These are phyloP conservation scores for Lissocephala sabroskyi DNA, from an alignment of 2,888 invertebrate species.

Conservation along the genomic window DNA sequence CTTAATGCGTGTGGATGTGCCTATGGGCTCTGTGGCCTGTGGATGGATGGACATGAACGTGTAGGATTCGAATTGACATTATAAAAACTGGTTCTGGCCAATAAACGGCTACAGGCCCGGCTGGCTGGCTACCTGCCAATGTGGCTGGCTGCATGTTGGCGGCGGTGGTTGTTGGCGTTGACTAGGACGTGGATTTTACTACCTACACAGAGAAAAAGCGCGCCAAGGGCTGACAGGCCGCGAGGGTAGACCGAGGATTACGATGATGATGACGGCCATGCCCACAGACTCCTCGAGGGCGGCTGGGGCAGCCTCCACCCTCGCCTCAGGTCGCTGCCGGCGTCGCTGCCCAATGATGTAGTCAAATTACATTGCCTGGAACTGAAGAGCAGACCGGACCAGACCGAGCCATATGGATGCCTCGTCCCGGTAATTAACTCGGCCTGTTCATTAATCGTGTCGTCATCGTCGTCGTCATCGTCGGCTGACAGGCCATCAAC, in stretches of 20 bases:
- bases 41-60: constrained; percentile 56
- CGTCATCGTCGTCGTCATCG: too few species aligned
- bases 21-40: too few species aligned
- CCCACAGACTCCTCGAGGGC: too few species aligned
- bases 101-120: too few species aligned
- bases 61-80: constrained; percentile 64
- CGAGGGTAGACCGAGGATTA: background rate
- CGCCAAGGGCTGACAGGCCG: constrained; percentile 35
- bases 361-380: constrained; percentile 63
- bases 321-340: constrained; percentile 20
- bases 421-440: constrained; percentile 49
- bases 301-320: constrained; percentile 15
- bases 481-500: constrained; percentile 42
- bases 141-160: background rate
- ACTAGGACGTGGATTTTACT: background rate
- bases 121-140: too few species aligned
- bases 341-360: constrained; percentile 38
- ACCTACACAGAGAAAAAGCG: constrained; percentile 26
- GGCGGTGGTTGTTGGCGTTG: too few species aligned
- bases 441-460: constrained; percentile 60
- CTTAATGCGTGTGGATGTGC: constrained; percentile 65
- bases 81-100: constrained; percentile 63
- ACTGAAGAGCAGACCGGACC: constrained; percentile 52
- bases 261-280: too few species aligned
- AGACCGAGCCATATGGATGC: constrained; percentile 41